These are phyloP conservation scores for Conus betulinus DNA, from an alignment of 1,140 invertebrate genomes.

Conservation along the genomic window DNA sequence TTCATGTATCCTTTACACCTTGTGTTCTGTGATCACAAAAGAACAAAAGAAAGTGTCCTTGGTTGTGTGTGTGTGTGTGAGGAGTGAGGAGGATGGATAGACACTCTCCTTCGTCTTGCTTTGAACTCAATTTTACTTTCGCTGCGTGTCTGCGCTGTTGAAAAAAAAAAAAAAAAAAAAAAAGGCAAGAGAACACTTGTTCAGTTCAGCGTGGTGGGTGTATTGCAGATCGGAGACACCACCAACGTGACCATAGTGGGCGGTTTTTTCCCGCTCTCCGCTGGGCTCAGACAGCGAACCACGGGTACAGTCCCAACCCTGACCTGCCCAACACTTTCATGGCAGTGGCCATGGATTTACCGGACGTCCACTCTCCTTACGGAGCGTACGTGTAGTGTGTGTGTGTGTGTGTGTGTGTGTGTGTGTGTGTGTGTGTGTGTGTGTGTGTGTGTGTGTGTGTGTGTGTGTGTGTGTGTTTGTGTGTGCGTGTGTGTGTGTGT, in stretches of 20 bases:
- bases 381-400: slow-evolving; percentile 50
- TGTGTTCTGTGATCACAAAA: too few species aligned
- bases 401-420: slow-evolving; percentile 11
- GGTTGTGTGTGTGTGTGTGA: too few species aligned
- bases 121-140: too few species aligned
- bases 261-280: slow-evolving; percentile 60
- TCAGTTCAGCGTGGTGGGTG: too few species aligned
- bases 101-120: too few species aligned
- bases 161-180: too few species aligned
- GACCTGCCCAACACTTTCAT: slow-evolving; percentile 67
- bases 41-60: too few species aligned
- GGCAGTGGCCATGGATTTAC: slow-evolving; percentile 69
- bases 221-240: neutral
- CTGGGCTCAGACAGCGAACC: slow-evolving; percentile 68
- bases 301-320: slow-evolving; percentile 67
- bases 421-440: slow-evolving; percentile 19
- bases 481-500: neutral
- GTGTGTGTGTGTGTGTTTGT: neutral
- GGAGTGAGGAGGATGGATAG: too few species aligned
- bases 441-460: neutral
- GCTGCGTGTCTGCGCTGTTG: too few species aligned
- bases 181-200: too few species aligned
- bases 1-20: too few species aligned
- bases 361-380: slow-evolving; percentile 61
- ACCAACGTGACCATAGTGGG: neutral